Evolutionary conservation across 2,888 invertebrate genomes (phyloP).

Genomic region (Thereva unica): DNA sequence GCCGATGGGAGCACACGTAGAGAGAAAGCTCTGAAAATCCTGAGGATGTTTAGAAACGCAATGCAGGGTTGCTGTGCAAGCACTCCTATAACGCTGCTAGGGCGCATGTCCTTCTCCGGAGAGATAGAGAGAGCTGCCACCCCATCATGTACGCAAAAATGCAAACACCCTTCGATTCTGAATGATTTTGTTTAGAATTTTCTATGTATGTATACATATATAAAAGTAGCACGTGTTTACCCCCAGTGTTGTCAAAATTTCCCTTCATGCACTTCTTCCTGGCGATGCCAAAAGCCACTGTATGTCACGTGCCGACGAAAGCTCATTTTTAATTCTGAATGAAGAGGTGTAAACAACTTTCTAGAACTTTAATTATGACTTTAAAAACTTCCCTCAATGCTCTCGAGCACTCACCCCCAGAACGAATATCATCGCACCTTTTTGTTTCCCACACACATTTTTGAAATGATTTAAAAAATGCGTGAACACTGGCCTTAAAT

Average conservation of each 20-base stretch:
- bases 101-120: slow-evolving; percentile 3
- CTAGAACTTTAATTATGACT: slow-evolving; percentile 15
- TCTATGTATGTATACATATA: background rate
- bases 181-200: slow-evolving; percentile 24
- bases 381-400: slow-evolving; percentile 3
- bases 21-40: slow-evolving; percentile 1
- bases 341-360: slow-evolving; percentile 7
- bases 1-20: background rate
- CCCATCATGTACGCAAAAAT: slow-evolving; percentile 1
- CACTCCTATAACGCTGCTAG: background rate
- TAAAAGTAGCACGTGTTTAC: slow-evolving; percentile 16
- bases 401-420: too few species aligned
- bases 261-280: background rate
- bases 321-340: slow-evolving; percentile 38
- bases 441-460: too few species aligned
- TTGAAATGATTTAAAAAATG: too few species aligned
- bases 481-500: too few species aligned
- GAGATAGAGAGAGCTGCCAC: too few species aligned
- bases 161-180: slow-evolving; percentile 2
- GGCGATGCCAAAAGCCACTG: slow-evolving; percentile 17
- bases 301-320: slow-evolving; percentile 36
- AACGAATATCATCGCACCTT: too few species aligned
- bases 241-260: background rate
- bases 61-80: slow-evolving; percentile 14
- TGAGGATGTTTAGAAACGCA: slow-evolving; percentile 13